Evolutionary conservation across 1,140 invertebrate species (phyloP).

Genomic region (Lordiphosa stackelbergi): DNA sequence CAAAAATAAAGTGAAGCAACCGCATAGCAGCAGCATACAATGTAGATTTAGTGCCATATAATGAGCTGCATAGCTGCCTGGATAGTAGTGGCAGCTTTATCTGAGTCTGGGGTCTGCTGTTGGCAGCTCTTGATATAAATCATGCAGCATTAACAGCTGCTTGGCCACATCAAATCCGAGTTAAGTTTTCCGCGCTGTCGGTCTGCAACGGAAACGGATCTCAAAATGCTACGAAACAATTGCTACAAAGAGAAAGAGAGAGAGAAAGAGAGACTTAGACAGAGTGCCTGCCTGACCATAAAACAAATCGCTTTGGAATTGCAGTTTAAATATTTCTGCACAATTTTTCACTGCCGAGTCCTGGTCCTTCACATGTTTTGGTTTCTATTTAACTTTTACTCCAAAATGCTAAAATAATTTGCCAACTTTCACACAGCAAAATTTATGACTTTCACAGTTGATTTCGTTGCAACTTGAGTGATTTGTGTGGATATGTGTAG

Average conservation of each 20-base stretch:
- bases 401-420: slow-evolving; percentile 46
- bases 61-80: slow-evolving; percentile 38
- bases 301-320: slow-evolving; percentile 66
- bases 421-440: slow-evolving; percentile 32
- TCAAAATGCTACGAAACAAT: slow-evolving; percentile 52
- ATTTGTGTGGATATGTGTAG: slow-evolving; percentile 1
- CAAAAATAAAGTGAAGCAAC: slow-evolving; percentile 15
- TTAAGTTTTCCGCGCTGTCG: slow-evolving; percentile 58
- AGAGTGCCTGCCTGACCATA: slow-evolving; percentile 27
- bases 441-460: slow-evolving; percentile 59
- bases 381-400: slow-evolving; percentile 51
- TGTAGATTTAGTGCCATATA: slow-evolving; percentile 45
- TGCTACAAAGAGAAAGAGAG: slow-evolving; percentile 1
- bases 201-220: slow-evolving; percentile 30
- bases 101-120: slow-evolving; percentile 11
- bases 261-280: slow-evolving; percentile 6
- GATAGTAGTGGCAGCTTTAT: not conserved
- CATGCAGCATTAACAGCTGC: slow-evolving; percentile 67
- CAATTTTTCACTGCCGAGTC: slow-evolving; percentile 31
- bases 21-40: slow-evolving; percentile 1
- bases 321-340: slow-evolving; percentile 63
- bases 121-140: slow-evolving; percentile 48
- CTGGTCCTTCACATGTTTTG: slow-evolving; percentile 19
- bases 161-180: slow-evolving; percentile 66
- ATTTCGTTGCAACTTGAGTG: slow-evolving; percentile 47